Percentiles rank a stretch among this genome's conserved stretches.
phyloP scores from a whole-genome alignment of 2,888 invertebrate genomes.

The Drosophila macrospina region DNA sequence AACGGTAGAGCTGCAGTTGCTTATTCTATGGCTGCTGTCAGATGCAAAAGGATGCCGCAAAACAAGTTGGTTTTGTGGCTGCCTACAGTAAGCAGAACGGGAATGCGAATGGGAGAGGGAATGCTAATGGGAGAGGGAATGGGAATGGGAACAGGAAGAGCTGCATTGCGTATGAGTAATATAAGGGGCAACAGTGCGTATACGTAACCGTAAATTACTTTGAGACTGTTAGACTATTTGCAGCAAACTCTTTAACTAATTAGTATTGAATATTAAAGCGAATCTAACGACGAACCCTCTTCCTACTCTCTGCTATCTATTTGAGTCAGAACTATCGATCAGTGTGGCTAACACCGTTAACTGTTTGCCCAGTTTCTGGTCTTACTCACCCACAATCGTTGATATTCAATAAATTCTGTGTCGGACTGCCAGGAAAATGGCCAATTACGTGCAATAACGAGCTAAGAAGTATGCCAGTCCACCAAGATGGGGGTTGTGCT shows the following conservation, averaged over 20 bases:
- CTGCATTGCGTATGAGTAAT: constrained; percentile 68
- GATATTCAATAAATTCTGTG: constrained; percentile 77
- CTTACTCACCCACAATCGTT: constrained; percentile 34
- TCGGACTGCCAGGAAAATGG: constrained; percentile 68
- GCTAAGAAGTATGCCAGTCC: constrained; percentile 60
- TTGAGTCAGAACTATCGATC: constrained; percentile 63
- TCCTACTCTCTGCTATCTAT: not conserved
- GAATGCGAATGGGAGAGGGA: constrained; percentile 1
- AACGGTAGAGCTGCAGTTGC: not conserved
- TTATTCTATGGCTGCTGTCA: constrained; percentile 17
- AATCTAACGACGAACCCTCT: constrained; percentile 7
- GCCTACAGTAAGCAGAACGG: constrained; percentile 22
- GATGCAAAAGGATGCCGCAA: constrained; percentile 55
- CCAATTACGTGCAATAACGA: constrained; percentile 80
- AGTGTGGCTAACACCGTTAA: constrained; percentile 43
- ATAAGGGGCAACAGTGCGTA: constrained; percentile 47
- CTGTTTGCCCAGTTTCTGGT: constrained; percentile 7
- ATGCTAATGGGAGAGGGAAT: too few relatives aligned
- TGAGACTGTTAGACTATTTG: not conserved
- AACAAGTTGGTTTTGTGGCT: constrained; percentile 42
- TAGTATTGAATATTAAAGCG: constrained; percentile 1
- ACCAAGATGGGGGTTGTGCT: constrained; percentile 12
- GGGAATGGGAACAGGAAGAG: constrained; percentile 1
- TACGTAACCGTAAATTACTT: constrained; percentile 33
- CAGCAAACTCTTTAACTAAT: constrained; percentile 5